Percentiles rank a stretch among this genome's conserved stretches.
Conservation (phyloP, 2,888 invertebrate species). For the Chloroclysta siterata region DNA sequence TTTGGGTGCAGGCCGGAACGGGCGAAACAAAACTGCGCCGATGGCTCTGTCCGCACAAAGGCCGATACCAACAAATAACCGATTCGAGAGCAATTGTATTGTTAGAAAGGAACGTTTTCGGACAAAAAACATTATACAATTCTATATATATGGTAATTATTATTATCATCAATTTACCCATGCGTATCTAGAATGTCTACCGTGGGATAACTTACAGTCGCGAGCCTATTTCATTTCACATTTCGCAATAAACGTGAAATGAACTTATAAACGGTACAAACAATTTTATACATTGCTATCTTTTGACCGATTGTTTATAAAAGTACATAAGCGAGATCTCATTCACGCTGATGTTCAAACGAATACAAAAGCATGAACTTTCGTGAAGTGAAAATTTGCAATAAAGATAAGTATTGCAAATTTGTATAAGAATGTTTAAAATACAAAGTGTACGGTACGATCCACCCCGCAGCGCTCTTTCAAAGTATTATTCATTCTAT, state of each 20-base stretch:
- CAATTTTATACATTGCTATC: no score
- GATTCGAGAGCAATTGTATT: conserved; percentile 34
- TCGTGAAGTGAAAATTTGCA: conserved; percentile 22
- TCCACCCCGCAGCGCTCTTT: not conserved
- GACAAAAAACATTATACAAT: conserved; percentile 1
- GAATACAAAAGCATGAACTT: conserved; percentile 15
- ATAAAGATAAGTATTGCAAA: conserved; percentile 13
- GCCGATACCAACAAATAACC: conserved; percentile 39
- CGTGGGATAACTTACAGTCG: not conserved
- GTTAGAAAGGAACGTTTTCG: conserved; percentile 15
- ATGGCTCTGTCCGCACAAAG: conserved; percentile 40
- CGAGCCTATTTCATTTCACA: no score
- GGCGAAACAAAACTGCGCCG: conserved; percentile 40
- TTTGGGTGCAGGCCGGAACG: conserved; percentile 35
- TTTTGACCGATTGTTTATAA: no score
- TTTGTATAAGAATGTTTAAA: conserved; percentile 13
- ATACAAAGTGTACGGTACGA: conserved; percentile 19
- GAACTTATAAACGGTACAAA: no score
- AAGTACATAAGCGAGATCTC: not conserved
- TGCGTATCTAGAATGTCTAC: not conserved
- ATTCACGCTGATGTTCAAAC: no score
- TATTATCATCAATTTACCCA: not conserved
- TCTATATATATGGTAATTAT: conserved; percentile 2
- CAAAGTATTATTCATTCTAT: conserved; percentile 17
- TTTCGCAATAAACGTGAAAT: no score